A percentile compares a stretch with the other conserved stretches of the same genome.
Evolutionary conservation across 2,113 vertebrate species (phyloP).

Genomic region (Poecile atricapillus): DNA sequence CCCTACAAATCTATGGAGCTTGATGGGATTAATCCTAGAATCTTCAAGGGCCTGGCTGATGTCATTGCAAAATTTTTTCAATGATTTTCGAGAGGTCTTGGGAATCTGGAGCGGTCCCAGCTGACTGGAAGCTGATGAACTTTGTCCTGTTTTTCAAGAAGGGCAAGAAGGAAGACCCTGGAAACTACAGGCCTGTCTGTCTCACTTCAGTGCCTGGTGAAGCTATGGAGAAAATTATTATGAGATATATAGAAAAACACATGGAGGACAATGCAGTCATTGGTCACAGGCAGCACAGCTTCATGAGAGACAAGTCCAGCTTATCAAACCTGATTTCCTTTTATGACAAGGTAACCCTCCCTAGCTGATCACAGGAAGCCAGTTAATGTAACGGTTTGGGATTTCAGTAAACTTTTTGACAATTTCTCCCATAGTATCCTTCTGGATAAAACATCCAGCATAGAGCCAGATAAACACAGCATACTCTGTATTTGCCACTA

Average conservation of each 20-base stretch:
- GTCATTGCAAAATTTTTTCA: neutral
- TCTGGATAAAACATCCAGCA: neutral
- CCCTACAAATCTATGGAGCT: neutral
- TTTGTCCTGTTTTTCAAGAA: neutral
- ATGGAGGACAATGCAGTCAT: neutral
- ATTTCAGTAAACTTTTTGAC: neutral
- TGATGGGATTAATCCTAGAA: neutral
- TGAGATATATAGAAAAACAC: neutral
- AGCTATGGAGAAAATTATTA: neutral
- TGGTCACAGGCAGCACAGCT: neutral
- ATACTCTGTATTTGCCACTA: neutral
- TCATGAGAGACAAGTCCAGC: neutral
- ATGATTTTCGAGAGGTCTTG: neutral
- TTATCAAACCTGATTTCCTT: neutral
- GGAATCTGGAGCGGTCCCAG: neutral
- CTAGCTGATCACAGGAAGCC: neutral
- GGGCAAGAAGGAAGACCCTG: neutral
- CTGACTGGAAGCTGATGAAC: neutral
- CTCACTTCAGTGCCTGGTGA: neutral
- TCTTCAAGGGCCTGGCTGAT: neutral
- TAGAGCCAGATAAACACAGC: neutral
- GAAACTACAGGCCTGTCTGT: neutral
- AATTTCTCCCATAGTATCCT: neutral
- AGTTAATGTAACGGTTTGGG: neutral
- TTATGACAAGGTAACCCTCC: too few relatives aligned